phyloP scores from a whole-genome alignment of 1,140 invertebrate genomes.

The Eumaeus atala region DNA sequence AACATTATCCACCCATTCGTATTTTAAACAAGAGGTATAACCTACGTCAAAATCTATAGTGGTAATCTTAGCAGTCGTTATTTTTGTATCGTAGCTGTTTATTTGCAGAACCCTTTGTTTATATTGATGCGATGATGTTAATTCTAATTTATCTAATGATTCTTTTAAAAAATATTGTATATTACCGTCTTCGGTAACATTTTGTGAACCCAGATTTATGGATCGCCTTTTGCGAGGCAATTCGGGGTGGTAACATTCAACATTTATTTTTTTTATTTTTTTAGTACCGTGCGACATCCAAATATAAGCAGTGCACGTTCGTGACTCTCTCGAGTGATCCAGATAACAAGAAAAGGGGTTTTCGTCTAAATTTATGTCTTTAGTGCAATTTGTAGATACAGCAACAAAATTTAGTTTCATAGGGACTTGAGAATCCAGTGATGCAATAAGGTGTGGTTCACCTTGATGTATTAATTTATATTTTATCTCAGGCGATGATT shows the following conservation, averaged over 20 bases:
- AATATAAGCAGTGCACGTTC: conserved; percentile 39
- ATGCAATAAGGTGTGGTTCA: conserved; percentile 40
- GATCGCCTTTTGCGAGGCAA: conserved; percentile 31
- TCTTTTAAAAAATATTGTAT: conserved; percentile 43
- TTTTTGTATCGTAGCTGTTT: conserved; percentile 47
- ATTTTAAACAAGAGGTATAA: conserved; percentile 60
- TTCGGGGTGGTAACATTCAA: conserved; percentile 24
- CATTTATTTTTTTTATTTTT: conserved; percentile 33
- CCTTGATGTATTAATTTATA: conserved; percentile 42
- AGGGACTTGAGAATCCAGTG: conserved; percentile 36
- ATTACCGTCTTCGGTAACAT: conserved; percentile 30
- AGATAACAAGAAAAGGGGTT: conserved; percentile 28
- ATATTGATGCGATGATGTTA: conserved; percentile 43
- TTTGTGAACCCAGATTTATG: conserved; percentile 22
- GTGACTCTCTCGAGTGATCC: conserved; percentile 29
- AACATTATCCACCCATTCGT: conserved; percentile 45
- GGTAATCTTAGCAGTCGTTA: conserved; percentile 42
- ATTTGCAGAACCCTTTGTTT: conserved; percentile 49
- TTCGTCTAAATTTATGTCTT: conserved; percentile 32
- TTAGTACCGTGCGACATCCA: conserved; percentile 35
- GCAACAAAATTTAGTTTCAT: conserved; percentile 41
- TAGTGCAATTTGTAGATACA: conserved; percentile 42
- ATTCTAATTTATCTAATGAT: conserved; percentile 52
- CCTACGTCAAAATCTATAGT: conserved; percentile 60
- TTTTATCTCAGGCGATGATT: conserved; percentile 33